Conservation (phyloP, 2,797 vertebrate genomes). For the Falco naumanni region DNA sequence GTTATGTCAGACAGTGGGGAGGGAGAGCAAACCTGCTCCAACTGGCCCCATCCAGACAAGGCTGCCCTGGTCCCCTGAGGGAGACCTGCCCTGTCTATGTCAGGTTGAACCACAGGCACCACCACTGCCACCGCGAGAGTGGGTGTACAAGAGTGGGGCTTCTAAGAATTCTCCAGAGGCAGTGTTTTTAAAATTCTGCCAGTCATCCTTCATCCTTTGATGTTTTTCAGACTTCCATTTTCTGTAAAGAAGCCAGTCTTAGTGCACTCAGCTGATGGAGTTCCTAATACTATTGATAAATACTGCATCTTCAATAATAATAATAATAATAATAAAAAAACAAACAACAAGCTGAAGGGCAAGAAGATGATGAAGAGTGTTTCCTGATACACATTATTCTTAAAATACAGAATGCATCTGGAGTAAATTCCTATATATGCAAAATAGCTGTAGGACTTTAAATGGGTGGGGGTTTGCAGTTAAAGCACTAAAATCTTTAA, state of each 20-base stretch:
- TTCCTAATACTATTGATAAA: neutral
- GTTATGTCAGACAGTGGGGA: neutral
- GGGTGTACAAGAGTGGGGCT: neutral
- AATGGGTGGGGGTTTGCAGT: rapidly evolving
- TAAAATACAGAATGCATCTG: neutral
- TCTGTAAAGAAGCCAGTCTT: neutral
- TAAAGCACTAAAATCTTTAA: neutral
- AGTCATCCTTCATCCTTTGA: neutral
- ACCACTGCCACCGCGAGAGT: too few relatives aligned
- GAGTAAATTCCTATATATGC: rapidly evolving
- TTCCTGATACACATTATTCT: neutral
- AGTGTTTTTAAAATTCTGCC: neutral
- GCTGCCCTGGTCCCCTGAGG: rapidly evolving
- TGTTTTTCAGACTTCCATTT: neutral
- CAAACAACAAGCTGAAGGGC: neutral
- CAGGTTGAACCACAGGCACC: rapidly evolving
- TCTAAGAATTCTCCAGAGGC: neutral
- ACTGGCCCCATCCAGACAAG: rapidly evolving
- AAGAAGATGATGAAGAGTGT: neutral
- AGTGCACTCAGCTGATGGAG: neutral
- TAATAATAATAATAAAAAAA: too few relatives aligned
- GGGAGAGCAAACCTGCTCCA: neutral
- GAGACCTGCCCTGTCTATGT: neutral
- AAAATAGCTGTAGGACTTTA: neutral
- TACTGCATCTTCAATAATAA: neutral